A percentile compares a stretch with the other conserved stretches of the same genome.
Evolutionary conservation across 2,797 vertebrate species (phyloP).

Genomic region (Neopelma chrysocephalum): DNA sequence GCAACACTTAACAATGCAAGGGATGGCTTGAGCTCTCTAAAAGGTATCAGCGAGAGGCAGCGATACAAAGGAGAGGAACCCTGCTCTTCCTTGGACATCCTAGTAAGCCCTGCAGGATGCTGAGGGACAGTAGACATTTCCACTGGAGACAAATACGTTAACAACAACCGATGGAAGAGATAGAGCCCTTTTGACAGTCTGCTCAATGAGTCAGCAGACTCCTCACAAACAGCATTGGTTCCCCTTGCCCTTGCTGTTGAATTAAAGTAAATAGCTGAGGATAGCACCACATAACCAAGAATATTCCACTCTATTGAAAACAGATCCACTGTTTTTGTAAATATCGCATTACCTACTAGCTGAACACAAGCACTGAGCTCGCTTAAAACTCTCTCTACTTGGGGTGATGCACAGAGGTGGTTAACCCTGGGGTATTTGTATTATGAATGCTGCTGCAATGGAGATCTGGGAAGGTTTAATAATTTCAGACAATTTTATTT

Average conservation of each 20-base stretch:
- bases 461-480: neutral
- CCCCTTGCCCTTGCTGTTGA: neutral
- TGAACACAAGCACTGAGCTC: neutral
- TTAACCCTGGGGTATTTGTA: neutral
- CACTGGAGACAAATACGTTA: neutral
- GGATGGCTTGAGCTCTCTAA: neutral
- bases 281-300: neutral
- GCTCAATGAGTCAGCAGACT: neutral
- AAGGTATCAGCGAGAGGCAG: neutral
- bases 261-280: neutral
- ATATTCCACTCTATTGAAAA: neutral
- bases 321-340: neutral
- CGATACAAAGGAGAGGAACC: neutral
- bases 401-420: fast-evolving
- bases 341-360: neutral
- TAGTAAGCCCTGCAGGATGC: neutral
- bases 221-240: neutral
- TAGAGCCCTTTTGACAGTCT: neutral
- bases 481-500: neutral
- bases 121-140: neutral
- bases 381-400: neutral
- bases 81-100: neutral
- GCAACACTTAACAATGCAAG: neutral
- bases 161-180: neutral
- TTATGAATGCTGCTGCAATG: neutral